These are phyloP conservation scores for Agrochola litura DNA, from an alignment of 2,888 invertebrate species.

Conservation along the genomic window DNA sequence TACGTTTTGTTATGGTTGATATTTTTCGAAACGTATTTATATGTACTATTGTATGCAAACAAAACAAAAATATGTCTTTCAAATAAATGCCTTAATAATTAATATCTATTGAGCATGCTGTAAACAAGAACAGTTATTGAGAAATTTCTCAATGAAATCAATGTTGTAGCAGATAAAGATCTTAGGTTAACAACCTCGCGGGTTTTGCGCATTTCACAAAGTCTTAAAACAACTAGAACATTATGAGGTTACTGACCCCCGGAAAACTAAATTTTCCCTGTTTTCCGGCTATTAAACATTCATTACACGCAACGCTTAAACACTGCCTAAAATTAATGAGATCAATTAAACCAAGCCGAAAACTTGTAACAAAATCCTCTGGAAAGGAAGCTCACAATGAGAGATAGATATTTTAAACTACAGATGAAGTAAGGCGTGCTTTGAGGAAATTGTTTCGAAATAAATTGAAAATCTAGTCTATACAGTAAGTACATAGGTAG, in stretches of 20 bases:
- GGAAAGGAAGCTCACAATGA: not conserved
- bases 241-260: not conserved
- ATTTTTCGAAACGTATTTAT: no score
- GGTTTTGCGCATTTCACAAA: not conserved
- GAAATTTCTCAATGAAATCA: not conserved
- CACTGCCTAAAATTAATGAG: slow-evolving; percentile 12
- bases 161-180: not conserved
- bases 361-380: slow-evolving; percentile 6
- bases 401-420: not conserved
- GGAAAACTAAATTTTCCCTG: not conserved
- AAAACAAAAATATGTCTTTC: not conserved
- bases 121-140: not conserved
- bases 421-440: not conserved
- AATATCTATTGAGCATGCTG: not conserved
- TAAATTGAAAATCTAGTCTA: no score
- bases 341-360: slow-evolving; percentile 4
- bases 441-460: not conserved
- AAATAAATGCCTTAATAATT: not conserved
- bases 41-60: not conserved
- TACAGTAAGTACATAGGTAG: no score
- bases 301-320: not conserved
- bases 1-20: not conserved
- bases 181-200: not conserved
- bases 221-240: not conserved
- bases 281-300: not conserved